Evolutionary conservation across 1,140 invertebrate species (phyloP).

Genomic region (Apocrypta bakeri): DNA sequence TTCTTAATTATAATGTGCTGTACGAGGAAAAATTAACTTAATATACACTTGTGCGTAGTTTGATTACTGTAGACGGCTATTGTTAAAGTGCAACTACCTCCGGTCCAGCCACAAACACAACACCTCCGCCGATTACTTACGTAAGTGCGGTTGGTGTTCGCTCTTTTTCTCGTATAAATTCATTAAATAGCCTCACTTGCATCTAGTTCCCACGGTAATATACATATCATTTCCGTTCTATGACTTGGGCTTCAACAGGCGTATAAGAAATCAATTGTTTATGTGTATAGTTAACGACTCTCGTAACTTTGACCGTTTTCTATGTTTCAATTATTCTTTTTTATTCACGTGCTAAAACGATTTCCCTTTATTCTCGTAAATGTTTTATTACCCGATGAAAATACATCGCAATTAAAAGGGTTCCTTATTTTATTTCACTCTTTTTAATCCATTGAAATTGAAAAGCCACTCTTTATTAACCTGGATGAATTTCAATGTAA

Average conservation of each 20-base stretch:
- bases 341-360: too few relatives aligned
- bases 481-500: too few relatives aligned
- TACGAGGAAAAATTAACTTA: not conserved
- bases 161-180: slow-evolving; percentile 11
- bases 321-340: not conserved
- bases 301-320: not conserved
- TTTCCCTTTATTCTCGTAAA: too few relatives aligned
- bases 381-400: too few relatives aligned
- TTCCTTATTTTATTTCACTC: too few relatives aligned
- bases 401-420: too few relatives aligned
- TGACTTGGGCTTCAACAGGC: not conserved
- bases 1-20: not conserved
- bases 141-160: not conserved
- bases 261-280: not conserved
- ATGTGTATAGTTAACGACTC: not conserved
- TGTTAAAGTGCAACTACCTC: slow-evolving; percentile 19
- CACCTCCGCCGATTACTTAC: slow-evolving; percentile 17
- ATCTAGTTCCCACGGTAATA: slow-evolving; percentile 21
- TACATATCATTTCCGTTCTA: slow-evolving; percentile 15
- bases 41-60: not conserved
- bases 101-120: slow-evolving; percentile 20
- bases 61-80: slow-evolving; percentile 5
- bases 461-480: too few relatives aligned
- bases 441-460: too few relatives aligned
- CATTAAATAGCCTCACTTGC: not conserved